Evolutionary conservation across 2,113 vertebrate genomes (phyloP).

Genomic region (Shinisaurus crocodilurus): DNA sequence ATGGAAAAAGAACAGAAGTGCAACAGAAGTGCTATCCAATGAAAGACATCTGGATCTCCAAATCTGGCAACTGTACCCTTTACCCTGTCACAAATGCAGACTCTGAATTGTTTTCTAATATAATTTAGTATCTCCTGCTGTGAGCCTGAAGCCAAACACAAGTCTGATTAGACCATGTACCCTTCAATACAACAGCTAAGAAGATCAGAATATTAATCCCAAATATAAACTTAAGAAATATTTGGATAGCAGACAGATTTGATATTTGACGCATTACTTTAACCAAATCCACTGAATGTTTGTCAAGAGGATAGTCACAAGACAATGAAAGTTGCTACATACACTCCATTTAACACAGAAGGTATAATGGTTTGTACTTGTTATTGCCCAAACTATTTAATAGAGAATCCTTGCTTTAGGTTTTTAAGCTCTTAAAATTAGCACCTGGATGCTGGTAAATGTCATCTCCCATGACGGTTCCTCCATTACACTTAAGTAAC

Average conservation of each 20-base stretch:
- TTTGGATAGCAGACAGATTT: background rate
- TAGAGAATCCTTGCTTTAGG: background rate
- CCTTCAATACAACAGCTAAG: background rate
- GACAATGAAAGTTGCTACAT: background rate
- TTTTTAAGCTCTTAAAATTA: background rate
- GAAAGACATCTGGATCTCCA: background rate
- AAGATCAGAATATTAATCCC: background rate
- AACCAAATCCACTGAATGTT: background rate
- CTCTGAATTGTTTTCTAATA: background rate
- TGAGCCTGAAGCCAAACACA: background rate
- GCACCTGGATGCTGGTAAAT: background rate
- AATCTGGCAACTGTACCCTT: background rate
- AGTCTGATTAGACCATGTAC: background rate
- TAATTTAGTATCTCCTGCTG: background rate
- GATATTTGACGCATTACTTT: background rate
- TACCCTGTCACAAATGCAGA: background rate
- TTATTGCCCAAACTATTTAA: background rate
- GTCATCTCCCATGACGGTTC: constrained; percentile 9
- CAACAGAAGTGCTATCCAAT: background rate
- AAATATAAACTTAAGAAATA: background rate
- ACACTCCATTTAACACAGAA: background rate
- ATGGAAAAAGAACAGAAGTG: background rate
- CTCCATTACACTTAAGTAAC: constrained; percentile 41
- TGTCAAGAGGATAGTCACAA: background rate
- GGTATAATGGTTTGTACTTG: background rate